Percentiles rank a stretch among this genome's conserved stretches.
Evolutionary conservation across 2,888 invertebrate species (phyloP).

Genomic region (Molanna angustata): DNA sequence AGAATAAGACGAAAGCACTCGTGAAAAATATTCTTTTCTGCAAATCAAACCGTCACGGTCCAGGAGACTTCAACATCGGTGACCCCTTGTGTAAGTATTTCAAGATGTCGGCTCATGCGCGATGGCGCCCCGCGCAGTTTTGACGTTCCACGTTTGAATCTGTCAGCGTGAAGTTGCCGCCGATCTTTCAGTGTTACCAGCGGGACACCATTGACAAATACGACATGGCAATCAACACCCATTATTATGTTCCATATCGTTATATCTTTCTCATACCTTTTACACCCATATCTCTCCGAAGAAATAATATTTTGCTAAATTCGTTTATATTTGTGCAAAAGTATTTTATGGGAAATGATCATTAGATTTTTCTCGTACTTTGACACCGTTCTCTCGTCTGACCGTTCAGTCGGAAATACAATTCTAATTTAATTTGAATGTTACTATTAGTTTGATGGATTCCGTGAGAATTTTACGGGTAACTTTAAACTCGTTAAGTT

Average conservation of each 20-base stretch:
- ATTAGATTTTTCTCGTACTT: no score
- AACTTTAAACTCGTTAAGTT: no score
- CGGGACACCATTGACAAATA: conserved; percentile 3
- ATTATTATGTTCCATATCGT: conserved; percentile 17
- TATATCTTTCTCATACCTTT: conserved; percentile 9
- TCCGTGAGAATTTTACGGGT: no score
- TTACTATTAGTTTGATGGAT: no score
- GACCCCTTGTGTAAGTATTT: conserved; percentile 10
- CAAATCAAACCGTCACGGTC: conserved; percentile 8
- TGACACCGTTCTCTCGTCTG: no score
- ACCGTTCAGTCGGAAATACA: no score
- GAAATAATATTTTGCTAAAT: no score
- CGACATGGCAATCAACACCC: conserved; percentile 14
- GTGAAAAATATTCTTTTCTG: no score
- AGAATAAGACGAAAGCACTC: conserved; percentile 11
- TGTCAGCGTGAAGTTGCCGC: conserved; percentile 12
- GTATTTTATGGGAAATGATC: no score
- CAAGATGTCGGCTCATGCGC: conserved; percentile 15
- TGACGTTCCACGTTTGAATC: conserved; percentile 12
- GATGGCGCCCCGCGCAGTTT: conserved; percentile 14
- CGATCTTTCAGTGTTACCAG: conserved; percentile 11
- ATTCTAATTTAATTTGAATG: no score
- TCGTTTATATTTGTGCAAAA: no score
- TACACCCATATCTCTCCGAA: no score
- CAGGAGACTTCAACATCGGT: conserved; percentile 6